Base-by-base conservation (phyloP, 2,113 vertebrate species). In the Paraplagusia blochii region DNA sequence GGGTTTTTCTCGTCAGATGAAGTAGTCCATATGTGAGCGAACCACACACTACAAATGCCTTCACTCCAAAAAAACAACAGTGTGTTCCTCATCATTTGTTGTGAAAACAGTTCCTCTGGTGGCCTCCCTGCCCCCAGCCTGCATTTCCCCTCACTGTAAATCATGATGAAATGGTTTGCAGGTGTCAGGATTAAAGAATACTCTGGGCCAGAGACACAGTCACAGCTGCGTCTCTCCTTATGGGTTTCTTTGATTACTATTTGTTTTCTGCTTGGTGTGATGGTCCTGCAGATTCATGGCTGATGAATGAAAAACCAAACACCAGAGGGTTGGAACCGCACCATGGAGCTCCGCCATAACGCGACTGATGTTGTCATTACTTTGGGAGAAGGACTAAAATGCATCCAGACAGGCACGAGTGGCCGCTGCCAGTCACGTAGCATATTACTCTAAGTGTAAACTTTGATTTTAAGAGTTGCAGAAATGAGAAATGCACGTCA, bases 131-230 rank as follows among this genome's bases (percentile, higher is more conserved):
- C 89, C 91, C 90, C 92, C 91, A 44, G 69, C 77, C 85, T 72
- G 59, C 63, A 79, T 72, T 90, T 91, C 88, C 92, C 22, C 91
- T 91, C 89, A 93, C 93, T 96, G 93, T 95, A 95, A 95, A 95
- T 94, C 93, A 93, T 92, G 91, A 94, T 92, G 90, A 94, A 96
- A 97, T 97, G 92, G 93, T 91, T 95, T 96, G 93, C 95, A 98
- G 95, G 96, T 97, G 95, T 95, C 94, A 92, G 92, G 90, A 94
- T 95, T 95, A 94, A 94, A 94, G 91, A 92, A 90, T 92, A 90
- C 90, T 92, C 91, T 89, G 59, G 68, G 73, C 77, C 79, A 72
- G 67, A 93, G 90, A 90, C 88, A 77, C 69, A 90, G 85, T 82
- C 87, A 88, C 95, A 97, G 95, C 95, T 97, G 95, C 91, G 86